These are phyloP conservation scores for Sabatieria punctata DNA, from an alignment of 2,888 invertebrate species.

Conservation along the genomic window DNA sequence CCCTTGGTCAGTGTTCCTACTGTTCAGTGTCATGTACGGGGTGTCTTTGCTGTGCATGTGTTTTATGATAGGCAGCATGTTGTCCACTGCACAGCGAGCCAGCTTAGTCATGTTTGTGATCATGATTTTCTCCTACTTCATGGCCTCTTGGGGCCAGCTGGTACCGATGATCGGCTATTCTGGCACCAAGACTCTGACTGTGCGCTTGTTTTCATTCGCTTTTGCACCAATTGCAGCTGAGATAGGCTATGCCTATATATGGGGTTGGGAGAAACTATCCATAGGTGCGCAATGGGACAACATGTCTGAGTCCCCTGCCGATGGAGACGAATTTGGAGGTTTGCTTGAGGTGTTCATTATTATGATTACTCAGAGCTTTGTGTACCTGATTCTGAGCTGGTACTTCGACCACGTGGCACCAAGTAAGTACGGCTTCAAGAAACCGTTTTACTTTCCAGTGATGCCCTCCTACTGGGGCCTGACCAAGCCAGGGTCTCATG, in stretches of 20 bases:
- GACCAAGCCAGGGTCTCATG: background rate
- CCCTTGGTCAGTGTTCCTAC: background rate
- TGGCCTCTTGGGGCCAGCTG: background rate
- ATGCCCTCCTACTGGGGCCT: constrained; percentile 3
- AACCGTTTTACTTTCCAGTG: constrained; percentile 3
- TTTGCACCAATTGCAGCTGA: no score
- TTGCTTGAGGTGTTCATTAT: background rate
- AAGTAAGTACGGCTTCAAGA: constrained; percentile 8
- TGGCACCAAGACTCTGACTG: background rate
- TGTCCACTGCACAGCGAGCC: background rate
- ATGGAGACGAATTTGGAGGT: background rate
- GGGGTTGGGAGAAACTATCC: constrained; percentile 1
- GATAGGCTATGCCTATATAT: background rate
- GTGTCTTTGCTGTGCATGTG: constrained; percentile 1
- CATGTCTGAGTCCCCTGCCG: background rate
- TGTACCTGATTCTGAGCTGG: constrained; percentile 1
- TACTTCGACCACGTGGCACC: constrained; percentile 8
- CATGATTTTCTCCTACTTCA: background rate
- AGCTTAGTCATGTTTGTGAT: background rate
- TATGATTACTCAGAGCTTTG: background rate
- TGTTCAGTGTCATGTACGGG: background rate
- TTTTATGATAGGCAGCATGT: background rate
- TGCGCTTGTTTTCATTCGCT: no score
- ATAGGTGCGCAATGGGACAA: background rate
- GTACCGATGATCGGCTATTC: background rate